phyloP scores from a whole-genome alignment of 23 tunicate species.

The Trididemnum nubilum region DNA sequence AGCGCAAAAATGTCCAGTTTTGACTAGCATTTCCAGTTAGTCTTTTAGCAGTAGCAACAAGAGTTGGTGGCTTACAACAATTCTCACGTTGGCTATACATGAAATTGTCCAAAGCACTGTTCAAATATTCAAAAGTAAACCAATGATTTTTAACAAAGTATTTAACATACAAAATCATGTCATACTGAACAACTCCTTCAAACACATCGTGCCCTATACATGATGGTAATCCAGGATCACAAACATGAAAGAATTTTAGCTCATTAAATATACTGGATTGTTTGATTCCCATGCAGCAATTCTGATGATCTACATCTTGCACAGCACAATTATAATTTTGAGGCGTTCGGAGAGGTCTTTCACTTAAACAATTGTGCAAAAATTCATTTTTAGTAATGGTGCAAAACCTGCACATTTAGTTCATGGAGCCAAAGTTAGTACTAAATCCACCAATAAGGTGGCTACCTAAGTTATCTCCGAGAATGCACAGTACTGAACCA shows the following conservation, averaged over 20 bases:
- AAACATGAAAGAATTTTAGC: slow-evolving; percentile 28
- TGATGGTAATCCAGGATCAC: slow-evolving; percentile 33
- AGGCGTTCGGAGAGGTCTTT: slow-evolving; percentile 13
- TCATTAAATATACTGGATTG: slow-evolving; percentile 8
- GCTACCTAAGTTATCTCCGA: slow-evolving; percentile 47
- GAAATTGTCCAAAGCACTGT: not conserved
- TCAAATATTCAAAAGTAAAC: not conserved
- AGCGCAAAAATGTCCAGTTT: slow-evolving; percentile 46
- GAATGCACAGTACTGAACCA: slow-evolving; percentile 26
- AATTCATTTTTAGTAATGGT: slow-evolving; percentile 4
- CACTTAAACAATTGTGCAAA: not conserved
- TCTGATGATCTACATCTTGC: not conserved
- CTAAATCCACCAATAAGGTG: slow-evolving; percentile 56
- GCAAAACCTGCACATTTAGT: slow-evolving; percentile 39
- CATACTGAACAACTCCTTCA: slow-evolving; percentile 53
- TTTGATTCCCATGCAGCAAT: slow-evolving; percentile 22
- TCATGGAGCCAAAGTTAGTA: slow-evolving; percentile 33
- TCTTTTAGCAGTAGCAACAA: not conserved
- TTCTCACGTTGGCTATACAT: not conserved
- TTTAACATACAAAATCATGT: slow-evolving; percentile 30
- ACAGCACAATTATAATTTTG: not conserved
- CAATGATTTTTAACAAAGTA: slow-evolving; percentile 4
- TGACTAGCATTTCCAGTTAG: slow-evolving; percentile 51
- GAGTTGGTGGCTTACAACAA: not conserved
- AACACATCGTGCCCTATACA: slow-evolving; percentile 49